A percentile compares a stretch with the other conserved stretches of the same genome.
phyloP scores from a whole-genome alignment of 2,113 vertebrate species.

The Spheniscus mendiculus region DNA sequence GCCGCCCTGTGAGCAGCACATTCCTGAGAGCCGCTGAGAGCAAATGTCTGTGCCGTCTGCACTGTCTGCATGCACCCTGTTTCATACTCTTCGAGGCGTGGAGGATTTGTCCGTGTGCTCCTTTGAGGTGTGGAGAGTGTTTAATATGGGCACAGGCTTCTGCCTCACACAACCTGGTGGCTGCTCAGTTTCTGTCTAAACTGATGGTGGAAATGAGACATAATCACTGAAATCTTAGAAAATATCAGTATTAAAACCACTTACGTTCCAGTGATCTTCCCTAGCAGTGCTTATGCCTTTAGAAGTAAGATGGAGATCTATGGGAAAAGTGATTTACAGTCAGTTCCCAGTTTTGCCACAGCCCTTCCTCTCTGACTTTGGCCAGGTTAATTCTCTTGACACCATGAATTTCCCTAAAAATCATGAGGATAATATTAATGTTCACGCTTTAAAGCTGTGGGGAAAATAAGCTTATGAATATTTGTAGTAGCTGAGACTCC shows the following conservation, averaged over 20 bases:
- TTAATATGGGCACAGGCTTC: neutral
- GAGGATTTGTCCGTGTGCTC: neutral
- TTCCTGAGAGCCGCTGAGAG: neutral
- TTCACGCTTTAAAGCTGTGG: neutral
- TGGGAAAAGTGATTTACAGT: neutral
- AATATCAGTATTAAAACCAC: neutral
- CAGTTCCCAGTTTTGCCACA: neutral
- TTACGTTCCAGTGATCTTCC: neutral
- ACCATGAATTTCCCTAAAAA: neutral
- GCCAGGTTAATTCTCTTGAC: neutral
- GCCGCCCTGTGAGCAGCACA: rapidly evolving
- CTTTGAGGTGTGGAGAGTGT: neutral
- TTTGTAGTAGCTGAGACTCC: neutral
- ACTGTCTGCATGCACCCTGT: rapidly evolving
- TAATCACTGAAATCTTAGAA: neutral
- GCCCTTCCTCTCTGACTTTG: neutral
- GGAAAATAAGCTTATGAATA: neutral
- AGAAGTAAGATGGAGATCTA: neutral
- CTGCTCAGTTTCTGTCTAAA: neutral
- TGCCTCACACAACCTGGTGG: rapidly evolving
- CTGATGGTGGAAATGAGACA: neutral
- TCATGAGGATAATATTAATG: neutral
- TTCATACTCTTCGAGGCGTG: rapidly evolving
- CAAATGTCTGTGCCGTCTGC: rapidly evolving
- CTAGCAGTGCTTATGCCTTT: neutral